Evolutionary conservation across 2,113 vertebrate genomes (phyloP).

Genomic region (Orcinus orca): DNA sequence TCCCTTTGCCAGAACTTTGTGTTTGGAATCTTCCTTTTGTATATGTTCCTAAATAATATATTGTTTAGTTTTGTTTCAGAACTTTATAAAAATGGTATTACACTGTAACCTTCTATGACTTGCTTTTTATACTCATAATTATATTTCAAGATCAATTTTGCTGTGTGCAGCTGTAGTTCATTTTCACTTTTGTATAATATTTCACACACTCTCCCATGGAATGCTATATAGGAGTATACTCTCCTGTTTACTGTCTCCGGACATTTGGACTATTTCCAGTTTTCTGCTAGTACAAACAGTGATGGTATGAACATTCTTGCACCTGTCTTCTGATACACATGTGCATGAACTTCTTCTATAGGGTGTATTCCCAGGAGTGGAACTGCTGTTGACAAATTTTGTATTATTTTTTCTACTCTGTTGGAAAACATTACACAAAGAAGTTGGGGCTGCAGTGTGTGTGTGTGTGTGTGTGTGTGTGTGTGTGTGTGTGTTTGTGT

Average conservation of each 20-base stretch:
- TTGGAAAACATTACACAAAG: slow-evolving; percentile 19
- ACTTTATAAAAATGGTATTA: slow-evolving; percentile 2
- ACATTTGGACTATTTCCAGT: slow-evolving; percentile 1
- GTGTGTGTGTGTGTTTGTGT: not conserved
- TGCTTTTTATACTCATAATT: not conserved
- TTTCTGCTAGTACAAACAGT: not conserved
- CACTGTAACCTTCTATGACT: not conserved
- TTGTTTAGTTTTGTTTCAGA: not conserved
- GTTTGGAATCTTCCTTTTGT: not conserved
- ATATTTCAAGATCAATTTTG: not conserved
- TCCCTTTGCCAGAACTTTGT: not conserved
- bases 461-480: not conserved
- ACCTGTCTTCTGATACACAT: not conserved
- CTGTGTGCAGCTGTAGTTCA: not conserved
- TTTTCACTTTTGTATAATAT: slow-evolving; percentile 42
- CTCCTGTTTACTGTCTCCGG: not conserved
- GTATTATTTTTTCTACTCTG: not conserved
- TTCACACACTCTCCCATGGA: not conserved
- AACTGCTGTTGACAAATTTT: not conserved
- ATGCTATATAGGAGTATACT: not conserved
- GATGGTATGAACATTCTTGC: not conserved
- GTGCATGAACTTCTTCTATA: not conserved
- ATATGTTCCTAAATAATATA: not conserved
- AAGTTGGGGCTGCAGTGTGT: not conserved
- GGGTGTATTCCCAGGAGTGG: not conserved